Conservation (phyloP, 2,113 vertebrate species). For the Scopus umbretta region DNA sequence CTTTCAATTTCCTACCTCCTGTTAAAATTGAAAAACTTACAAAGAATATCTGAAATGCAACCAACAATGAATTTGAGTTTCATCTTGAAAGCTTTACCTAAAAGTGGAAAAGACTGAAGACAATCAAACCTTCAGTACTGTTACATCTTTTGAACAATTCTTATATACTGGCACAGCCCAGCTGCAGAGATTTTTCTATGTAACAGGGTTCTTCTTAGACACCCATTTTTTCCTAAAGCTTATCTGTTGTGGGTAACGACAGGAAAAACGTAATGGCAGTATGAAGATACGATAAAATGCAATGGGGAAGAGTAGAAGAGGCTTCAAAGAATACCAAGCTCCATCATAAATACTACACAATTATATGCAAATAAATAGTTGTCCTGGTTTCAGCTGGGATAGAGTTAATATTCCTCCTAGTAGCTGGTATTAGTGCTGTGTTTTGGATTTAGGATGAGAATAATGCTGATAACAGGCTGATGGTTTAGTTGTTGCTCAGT, state of each 20-base stretch:
- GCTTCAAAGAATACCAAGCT: neutral
- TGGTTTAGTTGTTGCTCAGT: too few species aligned
- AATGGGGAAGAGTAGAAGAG: neutral
- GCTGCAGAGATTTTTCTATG: neutral
- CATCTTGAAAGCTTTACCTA: neutral
- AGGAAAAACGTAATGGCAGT: neutral
- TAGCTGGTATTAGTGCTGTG: too few species aligned
- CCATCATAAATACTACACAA: neutral
- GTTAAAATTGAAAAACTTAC: neutral
- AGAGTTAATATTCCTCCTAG: too few species aligned
- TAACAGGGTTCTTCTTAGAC: neutral
- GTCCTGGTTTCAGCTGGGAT: too few species aligned
- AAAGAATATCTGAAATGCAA: neutral
- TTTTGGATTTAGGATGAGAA: too few species aligned
- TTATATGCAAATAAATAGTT: neutral
- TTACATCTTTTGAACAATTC: neutral
- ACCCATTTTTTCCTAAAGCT: neutral
- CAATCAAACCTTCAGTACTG: neutral
- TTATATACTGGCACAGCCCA: neutral
- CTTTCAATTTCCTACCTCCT: neutral
- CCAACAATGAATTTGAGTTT: neutral
- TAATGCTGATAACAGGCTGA: too few species aligned
- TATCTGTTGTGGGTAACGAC: neutral
- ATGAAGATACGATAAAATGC: neutral
- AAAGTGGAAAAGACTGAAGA: neutral